A percentile compares a stretch with the other conserved stretches of the same genome.
Conservation (phyloP, 2,888 invertebrate species). For the Odontocolon sp. region DNA sequence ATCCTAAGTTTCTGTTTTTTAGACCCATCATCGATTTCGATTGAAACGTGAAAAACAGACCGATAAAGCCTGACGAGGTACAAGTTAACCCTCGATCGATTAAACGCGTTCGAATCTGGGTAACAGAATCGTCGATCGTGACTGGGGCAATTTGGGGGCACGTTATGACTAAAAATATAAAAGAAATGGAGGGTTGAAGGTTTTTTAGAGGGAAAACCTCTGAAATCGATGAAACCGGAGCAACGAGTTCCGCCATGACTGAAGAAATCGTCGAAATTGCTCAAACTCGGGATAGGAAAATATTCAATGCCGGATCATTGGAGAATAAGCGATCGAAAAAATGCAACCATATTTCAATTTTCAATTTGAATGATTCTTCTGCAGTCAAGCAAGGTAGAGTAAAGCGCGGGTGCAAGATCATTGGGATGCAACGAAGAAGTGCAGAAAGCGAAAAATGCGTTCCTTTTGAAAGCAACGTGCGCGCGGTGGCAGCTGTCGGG, state of each 20-base stretch:
- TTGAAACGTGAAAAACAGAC: not conserved
- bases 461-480: too few species aligned
- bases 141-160: slow-evolving; percentile 10
- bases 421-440: not conserved
- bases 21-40: not conserved
- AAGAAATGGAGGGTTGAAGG: not conserved
- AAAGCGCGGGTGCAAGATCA: not conserved
- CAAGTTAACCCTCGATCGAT: slow-evolving; percentile 17
- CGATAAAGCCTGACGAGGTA: not conserved
- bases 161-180: slow-evolving; percentile 1
- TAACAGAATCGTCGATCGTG: slow-evolving; percentile 19
- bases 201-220: not conserved
- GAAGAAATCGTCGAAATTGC: not conserved
- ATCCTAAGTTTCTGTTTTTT: not conserved
- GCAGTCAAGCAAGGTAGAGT: too few species aligned
- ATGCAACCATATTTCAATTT: not conserved
- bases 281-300: slow-evolving; percentile 3
- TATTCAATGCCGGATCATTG: not conserved
- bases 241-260: slow-evolving; percentile 1
- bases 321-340: not conserved
- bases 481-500: slow-evolving; percentile 30
- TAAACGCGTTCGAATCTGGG: slow-evolving; percentile 11
- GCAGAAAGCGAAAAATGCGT: not conserved
- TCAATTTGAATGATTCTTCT: too few species aligned
- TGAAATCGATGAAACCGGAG: slow-evolving; percentile 19